These are phyloP conservation scores for Caracal caracal DNA, from an alignment of 2,113 vertebrate species.

Conservation along the genomic window DNA sequence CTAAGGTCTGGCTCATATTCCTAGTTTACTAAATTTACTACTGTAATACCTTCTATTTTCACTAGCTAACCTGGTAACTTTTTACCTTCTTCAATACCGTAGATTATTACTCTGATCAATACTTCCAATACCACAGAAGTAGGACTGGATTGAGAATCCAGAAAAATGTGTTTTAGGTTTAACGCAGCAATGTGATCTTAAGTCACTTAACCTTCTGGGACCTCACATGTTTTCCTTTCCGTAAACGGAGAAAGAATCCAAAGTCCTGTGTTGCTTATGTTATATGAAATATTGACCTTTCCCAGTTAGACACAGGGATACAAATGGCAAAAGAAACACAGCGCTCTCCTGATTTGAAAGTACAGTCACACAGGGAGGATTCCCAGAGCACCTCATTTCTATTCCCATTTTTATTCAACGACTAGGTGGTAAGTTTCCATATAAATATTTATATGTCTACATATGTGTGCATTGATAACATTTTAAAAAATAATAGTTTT, in stretches of 20 bases:
- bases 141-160: background rate
- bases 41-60: background rate
- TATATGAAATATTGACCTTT: conserved; percentile 24
- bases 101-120: background rate
- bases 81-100: background rate
- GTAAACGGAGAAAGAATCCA: background rate
- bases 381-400: conserved; percentile 23
- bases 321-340: background rate
- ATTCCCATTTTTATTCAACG: conserved; percentile 49
- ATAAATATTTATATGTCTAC: conserved; percentile 76
- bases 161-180: background rate
- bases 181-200: background rate
- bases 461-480: conserved; percentile 70
- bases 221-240: background rate
- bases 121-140: background rate
- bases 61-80: background rate
- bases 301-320: background rate
- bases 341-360: background rate
- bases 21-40: background rate
- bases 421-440: background rate
- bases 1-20: background rate
- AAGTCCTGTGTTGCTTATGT: conserved; percentile 15
- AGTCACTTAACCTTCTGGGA: background rate
- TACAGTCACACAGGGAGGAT: conserved; percentile 32
- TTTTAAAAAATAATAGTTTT: conserved; percentile 72